Base-by-base conservation (phyloP, 2,797 vertebrate species). In the Galagoides demidoff region DNA sequence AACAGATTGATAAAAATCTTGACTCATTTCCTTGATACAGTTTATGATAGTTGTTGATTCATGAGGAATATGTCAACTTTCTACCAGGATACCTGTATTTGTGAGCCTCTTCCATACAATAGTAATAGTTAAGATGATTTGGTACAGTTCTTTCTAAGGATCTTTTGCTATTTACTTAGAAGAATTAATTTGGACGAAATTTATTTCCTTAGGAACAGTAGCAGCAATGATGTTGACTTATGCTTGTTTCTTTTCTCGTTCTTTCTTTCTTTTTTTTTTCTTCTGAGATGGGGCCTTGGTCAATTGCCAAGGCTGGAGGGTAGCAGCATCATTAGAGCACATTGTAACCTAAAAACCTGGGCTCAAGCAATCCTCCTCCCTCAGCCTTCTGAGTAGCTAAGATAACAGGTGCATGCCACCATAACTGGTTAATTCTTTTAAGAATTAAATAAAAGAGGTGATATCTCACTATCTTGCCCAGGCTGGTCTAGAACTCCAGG, bases 51-150 rank as follows among this genome's bases (percentile, higher is more conserved):
- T 78, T 37, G 5, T 89, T 43, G 11, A 85, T 90, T 95, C 34
- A 82, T 66, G 68, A 89, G 49, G n/a, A 3, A 84, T 34, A 85
- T 81, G 45, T 52, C 29, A 76, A 5, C 29, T 85, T 83, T 92
- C 70, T 93, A 49, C 16, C 34, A 74, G 13, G 8, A 39, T 73
- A 29, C 25, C 7, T 90, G 23, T 31, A 85, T 90, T n/a, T 17
- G 22, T 81, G 61, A 90, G 13, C 81, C 61, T 74, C 27, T 81
- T 90, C 31, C 11, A 20, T 55, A 7, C 86, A 88, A 70, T 37
- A 76, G 45, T 84, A 77, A 74, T 89, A 86, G 27, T 86, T 89
- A 70, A 64, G 63, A 37, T 63, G 57, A 74, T 74, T 95, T 96
- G 31, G 20, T 85, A 39, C 6, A 73, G 25, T 90, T 29, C n/a